These are phyloP conservation scores for Cecidostiba fungosa DNA, from an alignment of 2,888 invertebrate species.

Conservation along the genomic window DNA sequence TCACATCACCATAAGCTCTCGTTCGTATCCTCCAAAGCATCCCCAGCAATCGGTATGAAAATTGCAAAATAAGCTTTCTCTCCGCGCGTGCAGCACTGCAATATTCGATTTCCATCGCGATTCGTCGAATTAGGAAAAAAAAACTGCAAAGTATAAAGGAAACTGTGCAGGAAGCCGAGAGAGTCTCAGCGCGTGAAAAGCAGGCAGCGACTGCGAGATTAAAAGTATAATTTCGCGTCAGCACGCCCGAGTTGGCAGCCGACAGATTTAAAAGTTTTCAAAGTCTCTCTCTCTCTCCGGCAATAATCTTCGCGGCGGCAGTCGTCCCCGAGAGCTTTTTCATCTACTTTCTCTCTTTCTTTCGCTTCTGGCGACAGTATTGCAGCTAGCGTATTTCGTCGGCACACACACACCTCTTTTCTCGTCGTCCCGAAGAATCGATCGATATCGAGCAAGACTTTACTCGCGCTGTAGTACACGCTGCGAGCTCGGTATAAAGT, in stretches of 20 bases:
- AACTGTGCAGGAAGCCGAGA: background rate
- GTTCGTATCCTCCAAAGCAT: background rate
- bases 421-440: conserved; percentile 39
- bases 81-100: background rate
- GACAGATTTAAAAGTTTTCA: conserved; percentile 63
- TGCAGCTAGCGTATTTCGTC: background rate
- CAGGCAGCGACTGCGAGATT: conserved; percentile 66
- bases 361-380: background rate
- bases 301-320: conserved; percentile 22
- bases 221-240: conserved; percentile 72
- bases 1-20: background rate
- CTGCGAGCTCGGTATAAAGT: conserved; percentile 13
- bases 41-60: background rate
- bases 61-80: conserved; percentile 51
- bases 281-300: conserved; percentile 57
- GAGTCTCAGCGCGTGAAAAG: background rate
- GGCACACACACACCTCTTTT: no score
- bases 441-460: conserved; percentile 22
- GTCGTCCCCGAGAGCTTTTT: conserved; percentile 12
- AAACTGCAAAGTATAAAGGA: background rate
- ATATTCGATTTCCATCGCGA: conserved; percentile 38
- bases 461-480: conserved; percentile 18
- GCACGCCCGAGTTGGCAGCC: conserved; percentile 65
- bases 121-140: background rate
- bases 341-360: background rate